phyloP scores from a whole-genome alignment of 2,113 vertebrate genomes.

The Periophthalmodon schlosseri region DNA sequence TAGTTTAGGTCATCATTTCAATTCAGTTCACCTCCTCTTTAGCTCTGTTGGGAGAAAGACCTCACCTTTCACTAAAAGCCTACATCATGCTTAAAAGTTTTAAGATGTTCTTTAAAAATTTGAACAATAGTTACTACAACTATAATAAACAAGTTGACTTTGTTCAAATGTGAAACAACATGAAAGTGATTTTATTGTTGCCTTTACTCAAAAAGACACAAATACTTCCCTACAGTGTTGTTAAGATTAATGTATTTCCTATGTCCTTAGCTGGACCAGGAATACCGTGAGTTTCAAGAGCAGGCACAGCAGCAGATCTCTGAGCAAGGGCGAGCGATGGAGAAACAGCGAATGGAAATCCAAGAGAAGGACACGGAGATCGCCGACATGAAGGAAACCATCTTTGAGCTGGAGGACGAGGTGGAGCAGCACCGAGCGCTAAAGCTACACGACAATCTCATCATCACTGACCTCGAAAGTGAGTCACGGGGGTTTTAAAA shows the following conservation, averaged over 20 bases:
- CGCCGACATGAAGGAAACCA: constrained; percentile 95
- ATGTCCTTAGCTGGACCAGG: constrained; percentile 83
- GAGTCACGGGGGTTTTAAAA: constrained; percentile 56
- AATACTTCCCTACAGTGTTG: not conserved
- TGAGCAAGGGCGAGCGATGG: constrained; percentile 84
- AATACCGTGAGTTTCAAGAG: constrained; percentile 87
- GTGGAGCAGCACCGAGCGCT: constrained; percentile 95
- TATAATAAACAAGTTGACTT: not conserved
- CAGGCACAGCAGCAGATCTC: constrained; percentile 88
- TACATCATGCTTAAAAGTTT: not conserved
- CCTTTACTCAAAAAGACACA: too few relatives aligned
- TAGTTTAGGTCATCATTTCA: constrained; percentile 16
- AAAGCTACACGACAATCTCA: constrained; percentile 95
- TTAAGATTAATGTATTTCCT: not conserved
- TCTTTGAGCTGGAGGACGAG: constrained; percentile 95
- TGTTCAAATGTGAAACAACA: too few relatives aligned
- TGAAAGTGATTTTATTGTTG: too few relatives aligned
- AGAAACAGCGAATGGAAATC: constrained; percentile 85
- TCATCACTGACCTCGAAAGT: constrained; percentile 94
- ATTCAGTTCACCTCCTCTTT: not conserved
- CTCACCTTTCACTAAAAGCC: not conserved
- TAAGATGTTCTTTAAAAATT: not conserved
- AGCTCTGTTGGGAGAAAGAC: not conserved
- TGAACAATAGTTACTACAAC: not conserved
- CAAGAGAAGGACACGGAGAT: constrained; percentile 92